phyloP scores from a whole-genome alignment of 2,888 invertebrate genomes.

The Macaria notata region DNA sequence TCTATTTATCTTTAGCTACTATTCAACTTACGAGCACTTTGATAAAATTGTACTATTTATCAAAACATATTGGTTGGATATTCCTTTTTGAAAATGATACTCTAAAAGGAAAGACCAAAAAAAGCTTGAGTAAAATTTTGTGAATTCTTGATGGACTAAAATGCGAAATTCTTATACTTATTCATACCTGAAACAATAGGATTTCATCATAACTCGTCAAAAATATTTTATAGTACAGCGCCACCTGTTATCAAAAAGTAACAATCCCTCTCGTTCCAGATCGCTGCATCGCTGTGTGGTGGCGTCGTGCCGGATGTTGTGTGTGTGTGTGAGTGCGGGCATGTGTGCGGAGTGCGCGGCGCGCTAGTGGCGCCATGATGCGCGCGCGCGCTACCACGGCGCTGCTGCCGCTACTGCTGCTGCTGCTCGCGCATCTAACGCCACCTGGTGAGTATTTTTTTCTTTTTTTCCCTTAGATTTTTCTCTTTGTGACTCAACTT shows the following conservation, averaged over 20 bases:
- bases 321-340: constrained; percentile 33
- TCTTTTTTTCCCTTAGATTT: background rate
- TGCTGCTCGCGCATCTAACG: constrained; percentile 59
- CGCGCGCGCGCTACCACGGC: constrained; percentile 57
- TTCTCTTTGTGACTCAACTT: too few species aligned
- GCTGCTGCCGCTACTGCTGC: constrained; percentile 52
- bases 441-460: constrained; percentile 53
- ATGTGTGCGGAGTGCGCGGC: constrained; percentile 40
- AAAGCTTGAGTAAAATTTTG: too few species aligned
- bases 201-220: background rate
- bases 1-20: constrained; percentile 20
- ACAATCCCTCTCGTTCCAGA: constrained; percentile 13
- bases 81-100: too few species aligned
- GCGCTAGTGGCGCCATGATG: constrained; percentile 61
- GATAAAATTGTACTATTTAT: too few species aligned
- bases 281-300: constrained; percentile 28
- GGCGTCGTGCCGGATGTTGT: constrained; percentile 26
- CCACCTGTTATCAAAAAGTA: too few species aligned
- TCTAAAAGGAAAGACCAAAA: too few species aligned
- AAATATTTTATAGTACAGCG: too few species aligned
- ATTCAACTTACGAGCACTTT: constrained; percentile 2
- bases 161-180: too few species aligned
- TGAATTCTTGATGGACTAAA: too few species aligned
- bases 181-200: too few species aligned
- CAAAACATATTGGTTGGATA: too few species aligned